Base-by-base conservation (phyloP, 1,140 invertebrate genomes). In the Carcinoscorpius rotundicauda region DNA sequence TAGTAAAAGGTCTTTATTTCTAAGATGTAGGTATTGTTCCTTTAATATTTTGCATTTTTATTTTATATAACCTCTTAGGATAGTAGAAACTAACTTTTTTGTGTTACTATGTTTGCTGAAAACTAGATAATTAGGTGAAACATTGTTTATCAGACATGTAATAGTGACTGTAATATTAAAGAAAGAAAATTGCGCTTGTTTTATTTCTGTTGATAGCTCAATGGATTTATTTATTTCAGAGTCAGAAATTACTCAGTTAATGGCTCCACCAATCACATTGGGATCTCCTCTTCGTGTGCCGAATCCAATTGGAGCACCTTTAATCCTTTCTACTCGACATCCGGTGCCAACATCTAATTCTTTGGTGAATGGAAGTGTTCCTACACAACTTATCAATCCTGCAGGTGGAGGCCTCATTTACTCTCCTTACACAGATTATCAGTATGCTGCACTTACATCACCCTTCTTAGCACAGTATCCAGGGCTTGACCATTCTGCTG, bases 281-380 rank as follows among this genome's bases (percentile, higher is more conserved):
- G 80, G 83, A 59, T 82, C 85, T 60, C 81, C 82, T 66, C 77
- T 90, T 76, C 80, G 87, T 70, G 83, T 85, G 3, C 83, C 81
- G 59, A 9, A 74, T 88, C 73, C 75, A 4, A 63, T 77, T 10
- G 75, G 75, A 62, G 89, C 90, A 4, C 91, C 91, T 6, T 78
- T 94, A 72, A 93, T 94, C 69, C 82, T 93, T 66, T 91, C 90
- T 50, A 89, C 90, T 60, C 82, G 90, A 66, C 86, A 91, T 82
- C 87, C 85, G 5, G 87, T 87, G 48, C 87, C 86, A 53, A 89
- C 88, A 11, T 75, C 75, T 65, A 73, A 68, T 60, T 85, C 84
- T 60, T 79, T 87, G 67, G 72, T 87, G 63, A 87, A 86, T 75
- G 85, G 85, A 57, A 85, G 86, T 49, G 85, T 65, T 66, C 81